phyloP scores from a whole-genome alignment of 1,140 invertebrate species.

The Sipha flava region DNA sequence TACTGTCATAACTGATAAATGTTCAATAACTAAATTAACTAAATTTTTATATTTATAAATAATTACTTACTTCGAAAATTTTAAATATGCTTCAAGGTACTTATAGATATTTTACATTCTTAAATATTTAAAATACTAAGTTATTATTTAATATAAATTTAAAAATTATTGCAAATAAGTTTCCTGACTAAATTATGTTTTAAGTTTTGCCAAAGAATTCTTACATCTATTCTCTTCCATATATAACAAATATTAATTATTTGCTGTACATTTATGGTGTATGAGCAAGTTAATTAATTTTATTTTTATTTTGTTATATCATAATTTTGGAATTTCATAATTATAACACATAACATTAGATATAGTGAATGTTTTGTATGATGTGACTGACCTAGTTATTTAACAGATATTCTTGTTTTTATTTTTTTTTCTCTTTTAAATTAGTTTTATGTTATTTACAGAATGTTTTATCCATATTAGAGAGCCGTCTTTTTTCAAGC shows the following conservation, averaged over 20 bases:
- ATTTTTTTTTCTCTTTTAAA: neutral
- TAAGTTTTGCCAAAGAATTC: neutral
- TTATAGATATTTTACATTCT: too few relatives aligned
- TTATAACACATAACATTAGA: neutral
- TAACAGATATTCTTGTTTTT: too few relatives aligned
- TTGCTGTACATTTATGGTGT: neutral
- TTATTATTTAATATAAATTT: neutral
- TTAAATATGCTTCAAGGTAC: too few relatives aligned
- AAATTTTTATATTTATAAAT: too few relatives aligned
- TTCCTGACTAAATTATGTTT: neutral
- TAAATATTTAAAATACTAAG: neutral
- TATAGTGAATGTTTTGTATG: neutral
- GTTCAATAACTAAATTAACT: too few relatives aligned
- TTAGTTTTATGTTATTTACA: neutral
- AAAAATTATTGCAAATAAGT: neutral
- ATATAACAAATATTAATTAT: neutral
- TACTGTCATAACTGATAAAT: too few relatives aligned
- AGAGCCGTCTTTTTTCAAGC: constrained; percentile 12
- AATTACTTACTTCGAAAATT: too few relatives aligned
- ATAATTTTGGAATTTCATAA: neutral
- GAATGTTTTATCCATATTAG: constrained; percentile 11
- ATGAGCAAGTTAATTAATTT: too few relatives aligned
- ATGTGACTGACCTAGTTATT: neutral
- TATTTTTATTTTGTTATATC: neutral
- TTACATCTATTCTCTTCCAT: neutral